Evolutionary conservation across 2,888 invertebrate genomes (phyloP).

Genomic region (Drosophila cognata): DNA sequence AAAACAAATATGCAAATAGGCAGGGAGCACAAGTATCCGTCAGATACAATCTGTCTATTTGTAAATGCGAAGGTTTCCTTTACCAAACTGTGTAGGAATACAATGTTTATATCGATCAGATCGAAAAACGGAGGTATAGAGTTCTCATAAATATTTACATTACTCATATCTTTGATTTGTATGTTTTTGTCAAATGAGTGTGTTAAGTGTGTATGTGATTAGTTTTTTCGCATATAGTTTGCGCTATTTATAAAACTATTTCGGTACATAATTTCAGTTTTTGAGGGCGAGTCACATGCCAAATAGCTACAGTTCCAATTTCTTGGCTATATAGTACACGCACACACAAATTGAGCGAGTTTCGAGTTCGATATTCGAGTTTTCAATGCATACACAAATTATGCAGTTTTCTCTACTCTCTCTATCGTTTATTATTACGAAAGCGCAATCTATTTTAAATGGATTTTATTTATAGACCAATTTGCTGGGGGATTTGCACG

Average conservation of each 20-base stretch:
- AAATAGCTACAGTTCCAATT: conserved; percentile 52
- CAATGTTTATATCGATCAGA: conserved; percentile 15
- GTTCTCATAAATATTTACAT: conserved; percentile 56
- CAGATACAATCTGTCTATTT: conserved; percentile 68
- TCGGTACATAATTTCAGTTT: conserved; percentile 33
- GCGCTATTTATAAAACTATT: conserved; percentile 74
- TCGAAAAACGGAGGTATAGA: conserved; percentile 19
- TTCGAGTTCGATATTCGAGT: conserved; percentile 38
- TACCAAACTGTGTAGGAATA: conserved; percentile 13
- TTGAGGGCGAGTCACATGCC: conserved; percentile 35
- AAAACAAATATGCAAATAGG: conserved; percentile 51
- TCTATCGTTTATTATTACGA: conserved; percentile 61
- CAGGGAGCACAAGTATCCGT: conserved; percentile 55
- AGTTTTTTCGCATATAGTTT: conserved; percentile 59
- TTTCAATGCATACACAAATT: conserved; percentile 11
- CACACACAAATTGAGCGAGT: conserved; percentile 7
- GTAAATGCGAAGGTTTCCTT: conserved; percentile 72
- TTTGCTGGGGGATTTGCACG: conserved; percentile 42
- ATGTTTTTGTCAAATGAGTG: conserved; percentile 34
- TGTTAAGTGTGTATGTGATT: conserved; percentile 40
- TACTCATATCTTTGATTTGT: conserved; percentile 28
- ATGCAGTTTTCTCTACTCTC: conserved; percentile 29
- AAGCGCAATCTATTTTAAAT: conserved; percentile 58
- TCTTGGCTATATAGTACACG: conserved; percentile 41
- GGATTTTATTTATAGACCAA: conserved; percentile 62